phyloP scores from a whole-genome alignment of 2,113 vertebrate species.

The Aegypius monachus region DNA sequence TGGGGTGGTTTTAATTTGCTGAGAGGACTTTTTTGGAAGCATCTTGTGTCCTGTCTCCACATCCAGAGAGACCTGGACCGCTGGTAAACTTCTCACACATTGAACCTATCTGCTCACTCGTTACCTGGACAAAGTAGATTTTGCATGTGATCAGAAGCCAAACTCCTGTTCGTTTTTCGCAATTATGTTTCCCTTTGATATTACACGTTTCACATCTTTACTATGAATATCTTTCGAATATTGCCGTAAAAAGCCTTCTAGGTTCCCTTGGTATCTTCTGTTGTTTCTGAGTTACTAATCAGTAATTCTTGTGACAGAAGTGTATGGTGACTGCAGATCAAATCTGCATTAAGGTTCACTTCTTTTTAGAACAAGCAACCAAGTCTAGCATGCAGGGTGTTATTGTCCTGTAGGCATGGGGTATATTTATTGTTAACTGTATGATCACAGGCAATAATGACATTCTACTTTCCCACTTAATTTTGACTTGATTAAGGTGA shows the following conservation, averaged over 20 bases:
- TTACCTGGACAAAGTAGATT: not conserved
- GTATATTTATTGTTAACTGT: not conserved
- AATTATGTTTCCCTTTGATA: not conserved
- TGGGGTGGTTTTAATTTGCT: not conserved
- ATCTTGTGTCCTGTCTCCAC: not conserved
- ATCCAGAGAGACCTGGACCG: not conserved
- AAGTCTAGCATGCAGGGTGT: not conserved
- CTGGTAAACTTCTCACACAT: not conserved
- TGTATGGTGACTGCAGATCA: not conserved
- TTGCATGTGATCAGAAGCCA: not conserved
- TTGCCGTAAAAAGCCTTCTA: not conserved
- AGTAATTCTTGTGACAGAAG: not conserved
- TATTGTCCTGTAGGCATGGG: not conserved
- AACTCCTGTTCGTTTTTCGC: not conserved
- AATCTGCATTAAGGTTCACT: not conserved
- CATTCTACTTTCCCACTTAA: constrained; percentile 34
- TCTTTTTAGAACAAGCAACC: not conserved
- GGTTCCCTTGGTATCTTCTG: not conserved
- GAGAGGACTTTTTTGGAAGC: not conserved
- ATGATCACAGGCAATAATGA: constrained; percentile 29
- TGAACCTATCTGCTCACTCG: not conserved
- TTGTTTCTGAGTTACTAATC: not conserved
- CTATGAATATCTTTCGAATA: not conserved
- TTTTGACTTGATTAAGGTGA: constrained; percentile 26
- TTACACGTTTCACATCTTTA: not conserved